Evolutionary conservation across 2,113 vertebrate species (phyloP).

Genomic region (Rhabdomys dilectus): DNA sequence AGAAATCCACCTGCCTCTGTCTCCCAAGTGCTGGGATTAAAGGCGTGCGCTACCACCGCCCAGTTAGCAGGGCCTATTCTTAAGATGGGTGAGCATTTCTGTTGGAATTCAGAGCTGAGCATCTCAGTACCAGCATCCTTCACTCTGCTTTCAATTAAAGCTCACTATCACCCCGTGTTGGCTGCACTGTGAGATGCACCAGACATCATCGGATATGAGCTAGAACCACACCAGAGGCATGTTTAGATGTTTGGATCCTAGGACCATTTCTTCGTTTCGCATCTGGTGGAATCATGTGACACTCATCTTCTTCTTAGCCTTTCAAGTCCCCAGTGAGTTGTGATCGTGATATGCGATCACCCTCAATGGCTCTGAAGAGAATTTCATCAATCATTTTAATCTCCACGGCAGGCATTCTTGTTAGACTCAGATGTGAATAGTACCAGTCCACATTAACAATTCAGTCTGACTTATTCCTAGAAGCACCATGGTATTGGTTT

Average conservation of each 20-base stretch:
- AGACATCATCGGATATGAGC: slow-evolving; percentile 68
- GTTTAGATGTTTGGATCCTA: slow-evolving; percentile 69
- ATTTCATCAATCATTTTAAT: slow-evolving; percentile 35
- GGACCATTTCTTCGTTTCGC: slow-evolving; percentile 59
- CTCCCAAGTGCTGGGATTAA: too few species aligned
- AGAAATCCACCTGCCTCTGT: too few species aligned
- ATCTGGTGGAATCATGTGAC: slow-evolving; percentile 69
- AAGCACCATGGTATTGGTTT: background rate
- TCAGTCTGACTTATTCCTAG: slow-evolving; percentile 49
- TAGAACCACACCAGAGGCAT: slow-evolving; percentile 62
- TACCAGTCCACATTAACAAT: background rate
- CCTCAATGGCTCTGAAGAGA: slow-evolving; percentile 43
- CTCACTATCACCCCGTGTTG: slow-evolving; percentile 46
- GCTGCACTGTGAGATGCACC: slow-evolving; percentile 20
- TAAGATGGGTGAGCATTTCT: slow-evolving; percentile 43
- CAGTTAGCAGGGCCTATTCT: background rate
- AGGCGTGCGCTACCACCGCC: too few species aligned
- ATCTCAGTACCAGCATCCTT: slow-evolving; percentile 40
- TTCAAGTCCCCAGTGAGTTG: slow-evolving; percentile 59
- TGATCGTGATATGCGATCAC: slow-evolving; percentile 61
- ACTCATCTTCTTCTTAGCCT: slow-evolving; percentile 51
- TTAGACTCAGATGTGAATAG: slow-evolving; percentile 18
- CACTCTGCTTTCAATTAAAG: slow-evolving; percentile 74
- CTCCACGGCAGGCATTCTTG: background rate
- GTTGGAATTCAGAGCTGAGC: slow-evolving; percentile 47